These are phyloP conservation scores for Paratrypauchen microcephalus DNA, from an alignment of 2,797 vertebrate genomes.

Conservation along the genomic window DNA sequence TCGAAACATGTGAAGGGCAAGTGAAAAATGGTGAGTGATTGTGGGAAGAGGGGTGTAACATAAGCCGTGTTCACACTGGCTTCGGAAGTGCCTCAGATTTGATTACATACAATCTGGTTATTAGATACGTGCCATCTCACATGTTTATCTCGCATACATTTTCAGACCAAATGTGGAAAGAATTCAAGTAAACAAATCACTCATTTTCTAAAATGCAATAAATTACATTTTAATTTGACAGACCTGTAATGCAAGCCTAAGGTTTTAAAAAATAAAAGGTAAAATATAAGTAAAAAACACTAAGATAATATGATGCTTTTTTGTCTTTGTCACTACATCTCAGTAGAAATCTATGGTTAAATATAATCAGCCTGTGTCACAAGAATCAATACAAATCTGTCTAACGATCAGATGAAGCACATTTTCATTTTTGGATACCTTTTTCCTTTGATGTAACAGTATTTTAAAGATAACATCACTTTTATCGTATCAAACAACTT, in stretches of 20 bases:
- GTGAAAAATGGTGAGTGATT: constrained; percentile 5
- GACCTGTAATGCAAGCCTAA: not conserved
- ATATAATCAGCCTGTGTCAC: not conserved
- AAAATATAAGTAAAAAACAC: too few species aligned
- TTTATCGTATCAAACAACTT: not conserved
- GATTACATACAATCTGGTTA: constrained; percentile 8
- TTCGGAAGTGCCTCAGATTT: constrained; percentile 7
- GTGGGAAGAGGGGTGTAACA: constrained; percentile 6
- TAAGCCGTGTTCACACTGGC: not conserved
- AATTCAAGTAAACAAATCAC: not conserved
- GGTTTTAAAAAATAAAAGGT: not conserved
- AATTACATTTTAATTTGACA: not conserved
- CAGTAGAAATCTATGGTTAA: too few species aligned
- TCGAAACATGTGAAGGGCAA: constrained; percentile 39
- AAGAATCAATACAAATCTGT: constrained; percentile 26
- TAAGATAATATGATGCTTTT: too few species aligned
- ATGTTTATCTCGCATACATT: not conserved
- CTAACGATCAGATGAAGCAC: constrained; percentile 19
- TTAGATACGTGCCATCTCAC: constrained; percentile 5
- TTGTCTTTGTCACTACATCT: too few species aligned
- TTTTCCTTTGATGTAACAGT: too few species aligned
- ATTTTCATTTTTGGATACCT: constrained; percentile 15
- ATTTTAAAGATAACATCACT: too few species aligned
- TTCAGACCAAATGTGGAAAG: constrained; percentile 9
- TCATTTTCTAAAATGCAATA: not conserved